These are phyloP conservation scores for Neodiprion fabricii DNA, from an alignment of 1,140 invertebrate genomes.

Conservation along the genomic window DNA sequence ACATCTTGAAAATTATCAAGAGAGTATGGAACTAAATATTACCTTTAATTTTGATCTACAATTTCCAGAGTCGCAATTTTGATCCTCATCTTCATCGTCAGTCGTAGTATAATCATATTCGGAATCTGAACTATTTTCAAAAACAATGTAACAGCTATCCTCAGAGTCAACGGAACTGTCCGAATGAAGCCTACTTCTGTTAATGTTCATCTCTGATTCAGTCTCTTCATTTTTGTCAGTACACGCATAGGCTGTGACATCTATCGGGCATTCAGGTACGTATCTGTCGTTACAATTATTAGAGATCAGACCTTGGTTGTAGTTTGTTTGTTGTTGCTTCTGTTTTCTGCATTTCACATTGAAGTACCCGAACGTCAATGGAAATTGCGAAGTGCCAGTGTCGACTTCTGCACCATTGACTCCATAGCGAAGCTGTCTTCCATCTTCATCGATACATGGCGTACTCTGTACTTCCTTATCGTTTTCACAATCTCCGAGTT, in stretches of 20 bases:
- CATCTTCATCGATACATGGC: neutral
- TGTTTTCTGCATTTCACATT: neutral
- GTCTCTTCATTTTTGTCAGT: slow-evolving; percentile 16
- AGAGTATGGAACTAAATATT: slow-evolving; percentile 6
- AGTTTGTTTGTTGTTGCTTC: neutral
- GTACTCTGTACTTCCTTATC: neutral
- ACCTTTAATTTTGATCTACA: neutral
- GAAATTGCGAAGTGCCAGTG: neutral
- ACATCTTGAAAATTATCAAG: neutral
- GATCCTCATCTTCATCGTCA: slow-evolving; percentile 27
- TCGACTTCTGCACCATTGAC: neutral
- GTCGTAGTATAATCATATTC: slow-evolving; percentile 25
- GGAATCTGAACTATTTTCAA: slow-evolving; percentile 38
- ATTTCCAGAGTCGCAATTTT: slow-evolving; percentile 14
- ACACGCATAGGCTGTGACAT: neutral
- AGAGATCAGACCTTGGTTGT: slow-evolving; percentile 23
- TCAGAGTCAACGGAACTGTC: slow-evolving; percentile 56
- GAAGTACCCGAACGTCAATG: neutral
- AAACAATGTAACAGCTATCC: slow-evolving; percentile 54
- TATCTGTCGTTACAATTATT: slow-evolving; percentile 25
- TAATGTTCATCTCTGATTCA: slow-evolving; percentile 16
- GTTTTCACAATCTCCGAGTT: slow-evolving; percentile 28
- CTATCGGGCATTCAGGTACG: slow-evolving; percentile 22
- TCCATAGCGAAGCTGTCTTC: neutral
- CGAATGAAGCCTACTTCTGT: slow-evolving; percentile 38